Base-by-base conservation (phyloP, 2,888 invertebrate species). In the Diarsia rubi region DNA sequence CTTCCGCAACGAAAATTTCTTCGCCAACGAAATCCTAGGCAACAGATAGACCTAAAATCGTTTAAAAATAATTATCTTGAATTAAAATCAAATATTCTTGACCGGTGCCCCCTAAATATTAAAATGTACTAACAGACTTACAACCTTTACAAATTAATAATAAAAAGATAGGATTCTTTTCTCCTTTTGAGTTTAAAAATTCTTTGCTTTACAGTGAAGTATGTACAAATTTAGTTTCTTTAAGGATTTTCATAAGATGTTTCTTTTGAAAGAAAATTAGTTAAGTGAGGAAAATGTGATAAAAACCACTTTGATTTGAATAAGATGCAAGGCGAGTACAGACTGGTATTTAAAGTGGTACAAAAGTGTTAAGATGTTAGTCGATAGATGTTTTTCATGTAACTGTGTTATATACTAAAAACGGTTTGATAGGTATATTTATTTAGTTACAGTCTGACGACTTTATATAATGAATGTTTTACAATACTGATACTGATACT, bases 191-290 rank as follows among this genome's bases (percentile, higher is more conserved):
- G 27, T 68, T 73, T 0, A 0, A 44, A 63, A 79, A 74, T 24
- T 65, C 67, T 83, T 73, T 54, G 63, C 37, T 45, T 21, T 45
- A 14, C 68, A 66, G 84, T 62, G 54, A 80, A 63, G 70, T 69
- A 70, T 74, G 81, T 65, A 5, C 12, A 0, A 65, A 83, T 74
- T 67, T 65, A 57, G 69, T 71, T 69, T 49, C 45, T 54, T n/a
- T 31, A 8, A 57, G 21, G 31, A 64, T 80, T 54, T 63, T 52
- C 60, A 60, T 19, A 42, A 52, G 57, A 45, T 69, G 19, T 54
- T 44, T 24, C 14, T 37, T n/a, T 47, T 27, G 27, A 54, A 62
- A 16, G 16, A 12, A 64, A 75, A 68, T 42, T 6, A 21, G 19
- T 62, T 44, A 52, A 9, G 57, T 64, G 24, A 0, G n/a, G 3